A percentile compares a stretch with the other conserved stretches of the same genome.
phyloP scores from a whole-genome alignment of 2,888 invertebrate species.

The Sialis fuliginosa region DNA sequence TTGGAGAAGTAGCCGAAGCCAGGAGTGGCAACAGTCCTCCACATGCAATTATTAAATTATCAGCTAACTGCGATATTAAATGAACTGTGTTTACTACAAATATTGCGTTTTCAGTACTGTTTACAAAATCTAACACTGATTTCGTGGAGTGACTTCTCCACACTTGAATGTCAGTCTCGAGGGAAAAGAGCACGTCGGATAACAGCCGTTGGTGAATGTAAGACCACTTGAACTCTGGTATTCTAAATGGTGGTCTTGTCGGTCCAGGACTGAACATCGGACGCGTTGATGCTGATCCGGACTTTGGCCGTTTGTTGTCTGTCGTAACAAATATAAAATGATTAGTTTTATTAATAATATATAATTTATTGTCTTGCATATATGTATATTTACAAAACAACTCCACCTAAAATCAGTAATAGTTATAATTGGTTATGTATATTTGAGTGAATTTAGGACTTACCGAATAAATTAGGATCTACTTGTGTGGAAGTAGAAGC shows the following conservation, averaged over 20 bases:
- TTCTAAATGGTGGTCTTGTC: constrained; percentile 88
- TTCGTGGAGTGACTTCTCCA: constrained; percentile 88
- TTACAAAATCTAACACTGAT: constrained; percentile 94
- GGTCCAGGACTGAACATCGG: constrained; percentile 91
- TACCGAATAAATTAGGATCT: constrained; percentile 72
- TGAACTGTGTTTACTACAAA: constrained; percentile 99
- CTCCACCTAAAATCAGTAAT: neutral
- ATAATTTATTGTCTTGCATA: too few species aligned
- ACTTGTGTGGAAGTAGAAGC: constrained; percentile 70
- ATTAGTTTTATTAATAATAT: too few species aligned
- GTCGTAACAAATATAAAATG: constrained; percentile 4
- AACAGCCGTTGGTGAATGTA: constrained; percentile 92
- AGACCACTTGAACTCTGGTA: constrained; percentile 99
- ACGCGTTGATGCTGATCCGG: constrained; percentile 43
- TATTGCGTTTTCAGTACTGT: constrained; percentile 94
- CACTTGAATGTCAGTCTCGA: constrained; percentile 93
- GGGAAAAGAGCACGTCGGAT: constrained; percentile 87
- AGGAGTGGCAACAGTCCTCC: constrained; percentile 90
- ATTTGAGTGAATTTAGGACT: constrained; percentile 15
- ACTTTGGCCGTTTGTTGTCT: constrained; percentile 40
- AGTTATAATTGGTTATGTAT: constrained; percentile 1
- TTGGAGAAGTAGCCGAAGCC: constrained; percentile 96
- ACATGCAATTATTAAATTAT: constrained; percentile 97
- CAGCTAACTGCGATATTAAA: constrained; percentile 94
- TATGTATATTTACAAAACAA: constrained; percentile 2